These are phyloP conservation scores for Cololabis saira DNA, from an alignment of 2,113 vertebrate genomes.

Conservation along the genomic window DNA sequence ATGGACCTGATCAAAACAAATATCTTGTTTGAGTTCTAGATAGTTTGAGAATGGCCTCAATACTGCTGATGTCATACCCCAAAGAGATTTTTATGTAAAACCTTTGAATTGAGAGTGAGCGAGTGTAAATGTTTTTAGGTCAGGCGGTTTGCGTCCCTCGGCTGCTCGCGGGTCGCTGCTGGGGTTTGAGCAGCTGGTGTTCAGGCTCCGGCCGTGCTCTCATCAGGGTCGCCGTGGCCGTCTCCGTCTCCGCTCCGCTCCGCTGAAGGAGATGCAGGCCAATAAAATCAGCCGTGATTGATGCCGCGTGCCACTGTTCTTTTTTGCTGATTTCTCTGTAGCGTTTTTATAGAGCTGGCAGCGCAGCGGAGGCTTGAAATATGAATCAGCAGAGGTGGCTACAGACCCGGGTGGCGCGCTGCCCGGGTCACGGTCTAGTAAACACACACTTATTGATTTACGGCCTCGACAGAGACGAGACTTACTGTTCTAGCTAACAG, in stretches of 20 bases:
- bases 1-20: too few species aligned
- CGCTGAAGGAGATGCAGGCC: conserved; percentile 22
- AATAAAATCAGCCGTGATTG: conserved; percentile 39
- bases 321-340: conserved; percentile 41
- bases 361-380: conserved; percentile 26
- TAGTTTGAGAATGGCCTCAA: too few species aligned
- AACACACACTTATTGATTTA: conserved; percentile 29
- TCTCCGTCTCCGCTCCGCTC: neutral
- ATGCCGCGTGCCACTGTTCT: conserved; percentile 17
- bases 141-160: neutral
- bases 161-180: conserved; percentile 6
- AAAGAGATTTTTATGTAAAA: too few species aligned
- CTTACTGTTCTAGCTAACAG: neutral
- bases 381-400: conserved; percentile 36
- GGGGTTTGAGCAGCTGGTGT: conserved; percentile 27
- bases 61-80: too few species aligned
- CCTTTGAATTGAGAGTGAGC: too few species aligned
- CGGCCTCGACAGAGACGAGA: conserved; percentile 8
- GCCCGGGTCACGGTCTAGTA: neutral
- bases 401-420: conserved; percentile 10
- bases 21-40: too few species aligned
- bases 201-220: conserved; percentile 15
- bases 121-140: neutral
- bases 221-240: conserved; percentile 10
- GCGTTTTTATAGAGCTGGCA: conserved; percentile 35